Base-by-base conservation (phyloP, 2,113 vertebrate genomes). In the Abramis brama region DNA sequence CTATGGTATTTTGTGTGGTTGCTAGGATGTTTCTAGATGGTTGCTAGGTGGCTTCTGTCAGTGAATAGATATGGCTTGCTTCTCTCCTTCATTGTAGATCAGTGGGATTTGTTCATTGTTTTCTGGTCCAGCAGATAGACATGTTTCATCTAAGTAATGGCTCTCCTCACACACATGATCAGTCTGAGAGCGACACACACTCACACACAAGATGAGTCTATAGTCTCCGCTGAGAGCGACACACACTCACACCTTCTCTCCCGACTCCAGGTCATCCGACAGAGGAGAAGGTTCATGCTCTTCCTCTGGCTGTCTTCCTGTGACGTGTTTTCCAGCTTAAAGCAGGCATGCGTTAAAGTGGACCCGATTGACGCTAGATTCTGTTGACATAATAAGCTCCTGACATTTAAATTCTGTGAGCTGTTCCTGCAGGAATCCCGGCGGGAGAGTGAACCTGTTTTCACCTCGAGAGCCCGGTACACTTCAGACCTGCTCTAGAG, bases 371-470 rank as follows among this genome's bases (percentile, higher is more conserved):
- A 73, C 43, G 80, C 80, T 75, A 73, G 87, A 89, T 77, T 86
- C 47, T 82, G 76, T 36, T 27, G 6, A 82, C 79, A 79, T 70
- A 79, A 87, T 86, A 86, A 89, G 83, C 88, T 91, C 90, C 86
- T 90, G 79, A 90, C 89, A 52, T 86, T 89, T 86, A 75, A 86
- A 91, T 76, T 36, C 47, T 64, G 30, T 68, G 36, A 78, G 25
- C 21, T 2, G 71, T 7, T 9, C 21, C 21, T 19, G 52, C 25
- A 6, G 17, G 83, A 85, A 36, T 57, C 83, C 83, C 81, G 11
- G 19, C 25, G 25, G 75, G 83, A 77, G 23, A 39, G 21, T 66
- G 74, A 85, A 64, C 43, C 43, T 36, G 73, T 52, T 50, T 50
- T 57, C 47, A 71, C 81, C 81, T 47, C 50, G 39, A 23, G 25